Evolutionary conservation across 2,888 invertebrate genomes (phyloP).

Genomic region (Flexamia atlantica): DNA sequence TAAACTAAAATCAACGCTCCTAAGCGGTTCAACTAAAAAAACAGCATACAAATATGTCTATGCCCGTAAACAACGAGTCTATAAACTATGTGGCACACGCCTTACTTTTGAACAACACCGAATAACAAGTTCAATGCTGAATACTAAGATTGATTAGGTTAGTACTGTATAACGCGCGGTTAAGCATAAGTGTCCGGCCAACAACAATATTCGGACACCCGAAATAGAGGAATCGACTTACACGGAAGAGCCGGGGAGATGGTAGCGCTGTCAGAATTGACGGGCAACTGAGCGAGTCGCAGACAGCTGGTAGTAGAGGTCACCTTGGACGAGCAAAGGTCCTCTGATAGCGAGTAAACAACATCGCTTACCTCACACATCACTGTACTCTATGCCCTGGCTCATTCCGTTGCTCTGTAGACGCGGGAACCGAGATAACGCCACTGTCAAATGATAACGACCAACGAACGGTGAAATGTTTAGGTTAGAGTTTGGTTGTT

Average conservation of each 20-base stretch:
- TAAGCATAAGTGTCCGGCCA: slow-evolving; percentile 1
- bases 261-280: slow-evolving; percentile 15
- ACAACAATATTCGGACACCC: not conserved
- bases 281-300: slow-evolving; percentile 19
- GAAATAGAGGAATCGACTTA: not conserved
- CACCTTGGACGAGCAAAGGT: slow-evolving; percentile 34
- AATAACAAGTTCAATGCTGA: too few relatives aligned
- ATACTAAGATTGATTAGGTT: too few relatives aligned
- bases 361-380: not conserved
- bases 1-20: too few relatives aligned
- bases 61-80: too few relatives aligned
- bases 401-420: not conserved
- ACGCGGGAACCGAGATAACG: slow-evolving; percentile 6
- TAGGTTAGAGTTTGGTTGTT: not conserved
- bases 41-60: too few relatives aligned
- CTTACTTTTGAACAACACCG: too few relatives aligned
- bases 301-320: not conserved
- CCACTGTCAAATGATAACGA: too few relatives aligned
- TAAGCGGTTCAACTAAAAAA: too few relatives aligned
- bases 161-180: too few relatives aligned
- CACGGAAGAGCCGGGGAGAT: slow-evolving; percentile 11
- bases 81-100: too few relatives aligned
- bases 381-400: slow-evolving; percentile 31
- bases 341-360: slow-evolving; percentile 30
- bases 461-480: not conserved